Conservation (phyloP, 2,888 invertebrate species). For the Melanargia galathea region DNA sequence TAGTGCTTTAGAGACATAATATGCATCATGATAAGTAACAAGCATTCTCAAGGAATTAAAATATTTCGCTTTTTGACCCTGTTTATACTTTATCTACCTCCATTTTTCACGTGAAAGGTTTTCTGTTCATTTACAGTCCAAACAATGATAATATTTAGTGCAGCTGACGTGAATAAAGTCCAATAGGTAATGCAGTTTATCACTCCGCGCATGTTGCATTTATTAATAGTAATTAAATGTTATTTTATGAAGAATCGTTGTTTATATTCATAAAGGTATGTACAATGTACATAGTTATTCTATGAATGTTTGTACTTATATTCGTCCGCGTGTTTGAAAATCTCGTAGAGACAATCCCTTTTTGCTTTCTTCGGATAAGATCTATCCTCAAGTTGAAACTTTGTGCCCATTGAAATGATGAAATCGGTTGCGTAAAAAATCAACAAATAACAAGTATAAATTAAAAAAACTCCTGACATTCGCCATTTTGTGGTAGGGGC, state of each 20-base stretch:
- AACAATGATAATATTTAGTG: slow-evolving; percentile 8
- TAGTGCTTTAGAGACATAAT: neutral
- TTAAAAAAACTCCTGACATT: too few species aligned
- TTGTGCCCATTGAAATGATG: too few species aligned
- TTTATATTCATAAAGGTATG: too few species aligned
- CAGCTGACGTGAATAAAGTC: slow-evolving; percentile 9
- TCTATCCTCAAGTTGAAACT: too few species aligned
- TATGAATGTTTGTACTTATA: neutral
- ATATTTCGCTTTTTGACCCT: slow-evolving; percentile 3
- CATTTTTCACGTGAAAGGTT: slow-evolving; percentile 6
- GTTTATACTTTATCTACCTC: slow-evolving; percentile 6
- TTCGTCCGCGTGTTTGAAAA: too few species aligned
- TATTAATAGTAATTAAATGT: neutral
- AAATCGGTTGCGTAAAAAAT: too few species aligned
- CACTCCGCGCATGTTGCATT: neutral
- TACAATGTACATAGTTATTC: neutral
- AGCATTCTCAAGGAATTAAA: neutral
- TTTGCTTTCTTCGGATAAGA: too few species aligned
- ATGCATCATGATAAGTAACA: neutral
- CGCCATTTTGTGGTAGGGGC: too few species aligned
- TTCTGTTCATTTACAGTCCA: neutral
- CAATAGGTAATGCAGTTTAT: slow-evolving; percentile 10
- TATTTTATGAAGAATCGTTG: neutral
- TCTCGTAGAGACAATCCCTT: too few species aligned
- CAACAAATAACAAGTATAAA: too few species aligned